phyloP scores from a whole-genome alignment of 1,140 invertebrate genomes.

The Bombus fervidus region DNA sequence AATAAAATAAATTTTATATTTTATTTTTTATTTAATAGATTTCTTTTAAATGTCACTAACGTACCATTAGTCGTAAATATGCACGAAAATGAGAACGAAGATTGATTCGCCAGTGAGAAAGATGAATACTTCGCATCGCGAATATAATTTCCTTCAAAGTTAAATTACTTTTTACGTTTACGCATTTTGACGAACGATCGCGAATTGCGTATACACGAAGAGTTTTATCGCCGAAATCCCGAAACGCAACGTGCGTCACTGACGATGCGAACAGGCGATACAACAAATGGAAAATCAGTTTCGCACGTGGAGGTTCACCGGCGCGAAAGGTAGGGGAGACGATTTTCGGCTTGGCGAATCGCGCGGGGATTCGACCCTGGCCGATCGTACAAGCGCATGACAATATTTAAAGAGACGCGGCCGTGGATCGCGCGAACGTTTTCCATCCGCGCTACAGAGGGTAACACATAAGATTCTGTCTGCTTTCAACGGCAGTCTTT shows the following conservation, averaged over 20 bases:
- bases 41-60: too few species aligned
- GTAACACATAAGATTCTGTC: conserved; percentile 42
- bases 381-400: conserved; percentile 56
- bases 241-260: conserved; percentile 5
- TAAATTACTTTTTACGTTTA: background rate
- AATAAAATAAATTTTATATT: too few species aligned
- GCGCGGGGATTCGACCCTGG: background rate
- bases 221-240: background rate
- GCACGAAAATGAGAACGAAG: too few species aligned
- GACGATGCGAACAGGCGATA: background rate
- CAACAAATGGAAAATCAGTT: conserved; percentile 7
- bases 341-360: conserved; percentile 34
- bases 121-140: too few species aligned
- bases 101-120: too few species aligned
- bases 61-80: too few species aligned
- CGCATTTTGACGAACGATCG: background rate
- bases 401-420: conserved; percentile 67
- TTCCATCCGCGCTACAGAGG: conserved; percentile 34
- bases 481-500: conserved; percentile 27
- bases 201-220: background rate
- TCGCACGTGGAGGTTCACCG: background rate
- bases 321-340: conserved; percentile 28
- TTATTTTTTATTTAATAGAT: too few species aligned
- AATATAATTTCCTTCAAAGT: background rate
- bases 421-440: conserved; percentile 34